Evolutionary conservation across 2,888 invertebrate genomes (phyloP), one percentile per base, ranked within the genome.

Genomic region (Synanthedon tipuliformis): DNA sequence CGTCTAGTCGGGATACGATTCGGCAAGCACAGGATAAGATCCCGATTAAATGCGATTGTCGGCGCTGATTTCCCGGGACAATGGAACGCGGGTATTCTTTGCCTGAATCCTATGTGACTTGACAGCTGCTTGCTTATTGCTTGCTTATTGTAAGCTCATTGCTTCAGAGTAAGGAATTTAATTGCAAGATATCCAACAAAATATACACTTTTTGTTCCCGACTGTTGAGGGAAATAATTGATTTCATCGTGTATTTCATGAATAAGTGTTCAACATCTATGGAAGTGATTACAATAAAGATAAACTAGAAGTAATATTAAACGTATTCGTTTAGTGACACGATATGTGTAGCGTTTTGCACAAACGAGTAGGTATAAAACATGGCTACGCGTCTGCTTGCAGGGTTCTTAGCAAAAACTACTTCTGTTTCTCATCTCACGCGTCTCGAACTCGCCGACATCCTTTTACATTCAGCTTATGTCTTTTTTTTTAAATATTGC

Each of bases 21-120:
- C 71, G 68, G 66, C 62, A 59, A 60, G 64, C 65, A 51, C 65
- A 66, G 75, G 69, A 74, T 76, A 75, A 80, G 71, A 78, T 71
- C 64, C 69, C 69, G 66, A 70, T 73, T 69, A 68, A 63, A 66
- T 57, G 66, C 75, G 81, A 81, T 82, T 75, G 75, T 74, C 71
- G 71, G 65, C 71, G 64, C 71, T 77, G 78, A 81, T 81, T 81
- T 74, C 68, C 70, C 71, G 68, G 68, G 71, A 76, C 76, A 79
- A 75, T 73, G 64, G 70, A 68, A 70, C 45, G 45, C 15, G 45
- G 41, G 15, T 45, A 45, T 45, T 45, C 45, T 45, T 45, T 45
- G 45, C 45, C 45, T 45, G 8, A 13, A 45, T 45, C 45, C n/a
- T 13, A 45, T 45, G 11, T 15, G 45, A 45, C 13, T 8, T 45